Evolutionary conservation across 2,888 invertebrate genomes (phyloP).

Genomic region (Eucera pruinosa): DNA sequence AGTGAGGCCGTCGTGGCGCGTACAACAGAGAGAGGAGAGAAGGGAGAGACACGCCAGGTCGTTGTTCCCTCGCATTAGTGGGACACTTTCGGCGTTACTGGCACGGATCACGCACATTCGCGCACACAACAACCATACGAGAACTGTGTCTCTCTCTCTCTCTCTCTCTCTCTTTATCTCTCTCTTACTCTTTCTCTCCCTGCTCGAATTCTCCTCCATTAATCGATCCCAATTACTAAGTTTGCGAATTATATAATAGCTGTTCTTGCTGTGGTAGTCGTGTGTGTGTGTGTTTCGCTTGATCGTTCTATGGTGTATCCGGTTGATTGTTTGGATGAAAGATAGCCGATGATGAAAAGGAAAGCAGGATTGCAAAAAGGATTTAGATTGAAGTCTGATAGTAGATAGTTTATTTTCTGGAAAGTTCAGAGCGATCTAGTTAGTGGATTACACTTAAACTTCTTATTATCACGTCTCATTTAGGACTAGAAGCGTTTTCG

Average conservation of each 20-base stretch:
- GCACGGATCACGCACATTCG: conserved; percentile 71
- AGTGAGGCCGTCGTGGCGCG: conserved; percentile 40
- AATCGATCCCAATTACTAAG: conserved; percentile 60
- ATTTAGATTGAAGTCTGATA: not conserved
- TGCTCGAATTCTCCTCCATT: conserved; percentile 52
- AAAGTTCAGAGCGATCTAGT: too few species aligned
- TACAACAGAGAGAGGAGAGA: conserved; percentile 19
- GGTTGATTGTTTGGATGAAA: not conserved
- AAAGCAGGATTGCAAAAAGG: not conserved
- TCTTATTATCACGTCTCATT: too few species aligned
- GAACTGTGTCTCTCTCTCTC: conserved; percentile 23
- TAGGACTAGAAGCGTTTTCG: too few species aligned
- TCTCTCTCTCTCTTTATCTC: conserved; percentile 33
- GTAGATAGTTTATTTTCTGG: too few species aligned
- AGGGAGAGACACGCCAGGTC: conserved; percentile 73
- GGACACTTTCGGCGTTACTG: conserved; percentile 80
- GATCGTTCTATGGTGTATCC: not conserved
- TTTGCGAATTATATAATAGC: conserved; percentile 56
- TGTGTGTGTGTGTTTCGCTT: not conserved
- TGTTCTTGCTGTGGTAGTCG: not conserved
- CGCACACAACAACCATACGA: conserved; percentile 41
- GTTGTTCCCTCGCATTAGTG: conserved; percentile 78
- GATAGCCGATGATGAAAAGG: not conserved
- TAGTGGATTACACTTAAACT: too few species aligned
- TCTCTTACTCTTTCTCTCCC: conserved; percentile 12